Evolutionary conservation across 2,797 vertebrate genomes (phyloP).

Genomic region (Crocodylus rhombifer): DNA sequence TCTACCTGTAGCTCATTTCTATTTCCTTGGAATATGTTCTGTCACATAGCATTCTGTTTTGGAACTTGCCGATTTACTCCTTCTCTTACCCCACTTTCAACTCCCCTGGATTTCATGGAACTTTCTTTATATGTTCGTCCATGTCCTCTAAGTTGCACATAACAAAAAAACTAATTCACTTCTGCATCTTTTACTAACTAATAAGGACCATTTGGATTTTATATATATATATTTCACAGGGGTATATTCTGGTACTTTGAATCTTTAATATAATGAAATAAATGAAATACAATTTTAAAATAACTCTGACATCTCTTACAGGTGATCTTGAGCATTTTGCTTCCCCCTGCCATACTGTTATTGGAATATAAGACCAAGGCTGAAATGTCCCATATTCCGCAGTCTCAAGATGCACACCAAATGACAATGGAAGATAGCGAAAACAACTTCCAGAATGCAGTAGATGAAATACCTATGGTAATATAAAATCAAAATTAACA

Average conservation of each 20-base stretch:
- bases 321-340: constrained; percentile 97
- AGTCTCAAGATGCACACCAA: constrained; percentile 97
- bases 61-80: background rate
- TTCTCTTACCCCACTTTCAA: background rate
- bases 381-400: constrained; percentile 99
- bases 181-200: constrained; percentile 19
- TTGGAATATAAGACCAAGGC: constrained; percentile 99
- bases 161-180: constrained; percentile 27
- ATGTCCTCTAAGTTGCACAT: constrained; percentile 33
- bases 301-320: constrained; percentile 72
- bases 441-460: constrained; percentile 91
- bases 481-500: background rate
- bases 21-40: background rate
- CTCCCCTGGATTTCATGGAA: background rate
- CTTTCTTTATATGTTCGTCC: background rate
- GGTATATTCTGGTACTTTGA: constrained; percentile 11
- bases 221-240: background rate
- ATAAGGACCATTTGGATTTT: constrained; percentile 14
- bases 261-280: background rate
- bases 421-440: constrained; percentile 99
- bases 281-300: background rate
- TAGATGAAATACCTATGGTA: constrained; percentile 97
- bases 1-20: background rate
- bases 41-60: constrained; percentile 2
- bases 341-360: constrained; percentile 95